Percentiles rank a stretch among this genome's conserved stretches.
Conservation (phyloP, 2,888 invertebrate species). For the Galerucella calmariensis region DNA sequence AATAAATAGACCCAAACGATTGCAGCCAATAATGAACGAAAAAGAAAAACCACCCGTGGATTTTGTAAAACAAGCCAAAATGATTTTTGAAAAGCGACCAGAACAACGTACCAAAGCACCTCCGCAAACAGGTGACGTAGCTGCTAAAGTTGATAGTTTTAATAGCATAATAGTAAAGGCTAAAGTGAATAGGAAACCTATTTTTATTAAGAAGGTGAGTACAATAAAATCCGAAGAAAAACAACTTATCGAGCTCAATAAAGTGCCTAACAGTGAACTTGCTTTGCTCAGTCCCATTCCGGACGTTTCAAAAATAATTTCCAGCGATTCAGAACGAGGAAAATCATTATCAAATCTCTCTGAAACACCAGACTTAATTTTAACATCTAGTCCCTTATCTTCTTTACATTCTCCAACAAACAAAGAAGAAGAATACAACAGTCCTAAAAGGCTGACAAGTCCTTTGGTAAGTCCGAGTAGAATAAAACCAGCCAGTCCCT, state of each 20-base stretch:
- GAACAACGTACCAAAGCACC: slow-evolving; percentile 68
- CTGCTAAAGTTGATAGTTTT: slow-evolving; percentile 73
- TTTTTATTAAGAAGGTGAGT: slow-evolving; percentile 59
- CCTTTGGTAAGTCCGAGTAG: slow-evolving; percentile 37
- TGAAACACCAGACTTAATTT: slow-evolving; percentile 67
- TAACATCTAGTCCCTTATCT: slow-evolving; percentile 59
- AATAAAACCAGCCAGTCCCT: slow-evolving; percentile 38
- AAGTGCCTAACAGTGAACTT: slow-evolving; percentile 40
- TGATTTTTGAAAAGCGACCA: slow-evolving; percentile 82
- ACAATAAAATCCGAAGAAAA: slow-evolving; percentile 22
- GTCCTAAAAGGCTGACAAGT: slow-evolving; percentile 32
- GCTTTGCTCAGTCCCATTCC: slow-evolving; percentile 60
- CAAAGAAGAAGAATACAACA: slow-evolving; percentile 48
- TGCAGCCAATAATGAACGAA: slow-evolving; percentile 75
- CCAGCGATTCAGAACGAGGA: slow-evolving; percentile 41
- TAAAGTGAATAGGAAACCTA: slow-evolving; percentile 57
- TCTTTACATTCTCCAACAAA: slow-evolving; percentile 50
- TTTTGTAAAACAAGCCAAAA: slow-evolving; percentile 86
- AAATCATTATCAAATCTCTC: slow-evolving; percentile 53
- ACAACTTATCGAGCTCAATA: slow-evolving; percentile 43
- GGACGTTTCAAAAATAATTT: slow-evolving; percentile 58
- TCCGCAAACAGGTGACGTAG: slow-evolving; percentile 71
- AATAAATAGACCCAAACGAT: slow-evolving; percentile 70
- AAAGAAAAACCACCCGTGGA: slow-evolving; percentile 89
- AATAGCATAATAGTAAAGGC: slow-evolving; percentile 72